Base-by-base conservation (phyloP, 2,797 vertebrate species). In the Ctenopoma kingsleyae region DNA sequence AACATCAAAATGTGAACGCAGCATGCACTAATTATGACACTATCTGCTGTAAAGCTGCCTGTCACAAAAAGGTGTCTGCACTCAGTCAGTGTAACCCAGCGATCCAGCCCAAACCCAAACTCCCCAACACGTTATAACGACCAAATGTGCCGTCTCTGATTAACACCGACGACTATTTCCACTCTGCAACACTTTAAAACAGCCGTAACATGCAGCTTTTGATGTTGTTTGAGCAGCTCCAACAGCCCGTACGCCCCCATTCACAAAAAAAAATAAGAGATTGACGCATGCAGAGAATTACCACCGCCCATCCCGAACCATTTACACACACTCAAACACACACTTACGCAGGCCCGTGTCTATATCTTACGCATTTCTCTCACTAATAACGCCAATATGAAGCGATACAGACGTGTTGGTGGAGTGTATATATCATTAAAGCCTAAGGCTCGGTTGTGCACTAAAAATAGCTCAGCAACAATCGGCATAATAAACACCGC, bases 251-350 rank as follows among this genome's bases (percentile, higher is more conserved):
- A 80, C 87, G 86, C 90, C 89, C 90, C 90, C 93, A 94, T 94
- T 94, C 92, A 94, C 92, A 94, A 92, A 93, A 91, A 87, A 81
- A 84, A 94, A 92, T 92, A 91, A 87, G 79, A 86, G 78, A 83
- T 87, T 92, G 91, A 92, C 91, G 92, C 92, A 92, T 92, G 90
- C 88, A 90, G 89, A 91, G 88, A 86, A 74, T 87, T 86, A 91
- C 89, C 90, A 86, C 91, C 90, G 89, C 92, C 92, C 91, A 93
- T 91, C 87, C 86, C 85, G 79, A 80, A 58, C 87, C 91, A 89
- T 88, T 89, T 88, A 87, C 89, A 83, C 78, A 43, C 65, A 66
- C 81, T 27, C 80, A 43, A 17, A 81, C 69, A 64, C 78, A 76
- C 78, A 71, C 68, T 59, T 1, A 48, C 20, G 41, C 82, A 73